Evolutionary conservation across 2,888 invertebrate genomes (phyloP), one percentile per base, ranked within the genome.

Genomic region (Diplolepis rosae): DNA sequence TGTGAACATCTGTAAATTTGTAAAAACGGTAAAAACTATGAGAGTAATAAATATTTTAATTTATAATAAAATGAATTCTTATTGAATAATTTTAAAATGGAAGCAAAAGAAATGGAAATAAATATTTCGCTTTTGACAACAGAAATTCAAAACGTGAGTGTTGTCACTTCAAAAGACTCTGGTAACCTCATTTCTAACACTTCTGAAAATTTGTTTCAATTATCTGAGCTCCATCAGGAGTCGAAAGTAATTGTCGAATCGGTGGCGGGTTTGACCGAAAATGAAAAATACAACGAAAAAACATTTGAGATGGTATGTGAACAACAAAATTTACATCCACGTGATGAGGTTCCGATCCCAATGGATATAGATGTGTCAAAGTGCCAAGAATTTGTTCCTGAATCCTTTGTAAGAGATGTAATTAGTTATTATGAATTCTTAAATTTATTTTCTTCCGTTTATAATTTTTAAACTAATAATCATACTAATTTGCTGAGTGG

Each of bases 291-390:
- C 18, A 35, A 18, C 9, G 30, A 30, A 32, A 18, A 54, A 9
- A 54, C 7, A 30, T 30, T 11, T 15, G 15, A 3, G 9, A 15
- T 15, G 0, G 11, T 30, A 11, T 30, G 30, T 54, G n/a, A 54
- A 30, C 51, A 51, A 51, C 18, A 54, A 15, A 18, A 18, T 4
- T 30, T n/a, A 18, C 11, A 15, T n/a, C 30, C 4, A 54, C 15
- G n/a, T n/a, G 11, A 18, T 30, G 54, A 30, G 7, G 30, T 18
- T 54, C 3, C 6, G 7, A n/a, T 4, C n/a, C 9, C 15, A 11
- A 54, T 54, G 54, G 54, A 54, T 32, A 30, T 54, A 18, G 54
- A 54, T 54, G 18, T 7, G 18, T 18, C 45, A 18, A 45, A 45
- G 7, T 9, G 18, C 4, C 45, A 18, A 45, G 45, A 45, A 45